These are phyloP conservation scores for Brachypteracias leptosomus DNA, from an alignment of 2,113 vertebrate species.

Conservation along the genomic window DNA sequence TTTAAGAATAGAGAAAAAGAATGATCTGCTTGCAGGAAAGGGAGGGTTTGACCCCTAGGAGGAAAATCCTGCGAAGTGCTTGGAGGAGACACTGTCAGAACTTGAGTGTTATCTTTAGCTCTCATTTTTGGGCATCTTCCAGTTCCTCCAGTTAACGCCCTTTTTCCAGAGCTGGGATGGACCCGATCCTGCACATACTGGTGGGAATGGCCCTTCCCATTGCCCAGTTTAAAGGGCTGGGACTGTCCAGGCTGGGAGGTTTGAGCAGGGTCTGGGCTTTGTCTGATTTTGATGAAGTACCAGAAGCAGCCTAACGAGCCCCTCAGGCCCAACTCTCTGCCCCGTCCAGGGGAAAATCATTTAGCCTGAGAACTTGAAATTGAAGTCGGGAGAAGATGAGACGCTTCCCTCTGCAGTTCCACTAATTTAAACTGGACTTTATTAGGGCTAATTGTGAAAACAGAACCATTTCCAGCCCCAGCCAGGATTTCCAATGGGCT, in stretches of 20 bases:
- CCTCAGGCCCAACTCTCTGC: not conserved
- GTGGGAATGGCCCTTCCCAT: not conserved
- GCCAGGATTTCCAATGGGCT: not conserved
- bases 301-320: not conserved
- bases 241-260: not conserved
- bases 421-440: not conserved
- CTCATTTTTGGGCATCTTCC: slow-evolving; percentile 1
- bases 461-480: not conserved
- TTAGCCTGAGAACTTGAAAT: not conserved
- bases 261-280: not conserved
- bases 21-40: not conserved
- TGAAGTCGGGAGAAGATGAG: not conserved
- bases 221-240: not conserved
- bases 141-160: slow-evolving; percentile 13
- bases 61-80: not conserved
- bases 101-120: not conserved
- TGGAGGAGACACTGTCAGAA: not conserved
- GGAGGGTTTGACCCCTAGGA: not conserved
- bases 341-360: not conserved
- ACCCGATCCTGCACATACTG: not conserved
- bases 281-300: not conserved
- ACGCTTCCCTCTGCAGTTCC: not conserved
- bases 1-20: not conserved
- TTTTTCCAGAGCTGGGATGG: not conserved
- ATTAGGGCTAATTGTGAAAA: not conserved